phyloP scores from a whole-genome alignment of 2,888 invertebrate genomes.

The Tyria jacobaeae region DNA sequence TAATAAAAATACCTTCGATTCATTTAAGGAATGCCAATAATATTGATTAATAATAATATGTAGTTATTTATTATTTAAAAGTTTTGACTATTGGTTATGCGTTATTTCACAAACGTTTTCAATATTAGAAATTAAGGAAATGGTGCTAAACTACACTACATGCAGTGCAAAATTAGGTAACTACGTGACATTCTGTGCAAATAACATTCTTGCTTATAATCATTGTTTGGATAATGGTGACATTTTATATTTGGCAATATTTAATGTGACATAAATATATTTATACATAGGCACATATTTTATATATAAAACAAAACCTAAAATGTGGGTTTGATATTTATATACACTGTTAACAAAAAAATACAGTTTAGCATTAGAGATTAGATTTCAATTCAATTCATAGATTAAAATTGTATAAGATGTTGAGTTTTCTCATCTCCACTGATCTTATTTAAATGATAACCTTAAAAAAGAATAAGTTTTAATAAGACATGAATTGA shows the following conservation, averaged over 20 bases:
- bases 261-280: constrained; percentile 28
- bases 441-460: too few relatives aligned
- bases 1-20: too few relatives aligned
- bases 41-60: neutral
- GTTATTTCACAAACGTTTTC: constrained; percentile 3
- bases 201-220: constrained; percentile 59
- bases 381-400: constrained; percentile 13
- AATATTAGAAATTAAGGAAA: constrained; percentile 48
- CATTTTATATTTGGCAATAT: constrained; percentile 17
- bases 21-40: too few relatives aligned
- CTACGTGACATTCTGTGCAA: constrained; percentile 68
- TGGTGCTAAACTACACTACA: constrained; percentile 63
- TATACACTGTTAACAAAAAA: constrained; percentile 14
- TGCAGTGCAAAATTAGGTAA: constrained; percentile 69
- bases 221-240: constrained; percentile 16
- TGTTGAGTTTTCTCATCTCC: too few relatives aligned
- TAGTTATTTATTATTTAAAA: neutral
- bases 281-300: constrained; percentile 34
- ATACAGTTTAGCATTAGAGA: neutral
- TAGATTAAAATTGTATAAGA: neutral
- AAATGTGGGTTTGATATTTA: constrained; percentile 7
- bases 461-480: too few relatives aligned
- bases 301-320: constrained; percentile 15
- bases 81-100: neutral
- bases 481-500: too few relatives aligned